Conservation (phyloP, 1,140 invertebrate genomes). For the Drosophila serrata region DNA sequence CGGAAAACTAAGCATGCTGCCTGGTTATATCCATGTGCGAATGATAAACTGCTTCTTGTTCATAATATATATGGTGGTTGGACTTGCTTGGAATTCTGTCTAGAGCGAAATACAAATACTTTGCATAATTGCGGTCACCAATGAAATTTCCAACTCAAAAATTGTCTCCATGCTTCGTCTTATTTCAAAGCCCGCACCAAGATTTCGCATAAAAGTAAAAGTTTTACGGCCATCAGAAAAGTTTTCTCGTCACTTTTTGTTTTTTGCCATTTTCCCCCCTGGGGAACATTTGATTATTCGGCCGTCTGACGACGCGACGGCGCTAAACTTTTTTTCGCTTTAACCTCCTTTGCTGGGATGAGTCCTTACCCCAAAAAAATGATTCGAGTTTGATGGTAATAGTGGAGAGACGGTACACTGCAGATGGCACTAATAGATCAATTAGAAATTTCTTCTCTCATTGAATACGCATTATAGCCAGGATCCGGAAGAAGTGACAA, state of each 20-base stretch:
- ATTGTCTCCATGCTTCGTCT: not conserved
- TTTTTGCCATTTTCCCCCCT: constrained; percentile 38
- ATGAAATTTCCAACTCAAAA: constrained; percentile 16
- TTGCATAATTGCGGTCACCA: constrained; percentile 30
- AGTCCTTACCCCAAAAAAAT: not conserved
- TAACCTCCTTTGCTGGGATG: not conserved
- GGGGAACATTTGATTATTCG: constrained; percentile 64
- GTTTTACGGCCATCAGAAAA: constrained; percentile 47
- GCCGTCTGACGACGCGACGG: constrained; percentile 17
- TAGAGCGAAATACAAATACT: constrained; percentile 22
- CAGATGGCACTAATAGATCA: constrained; percentile 66
- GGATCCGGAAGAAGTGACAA: not conserved
- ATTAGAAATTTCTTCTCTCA: constrained; percentile 57
- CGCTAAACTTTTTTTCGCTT: constrained; percentile 12
- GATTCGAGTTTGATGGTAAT: constrained; percentile 36
- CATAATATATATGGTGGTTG: constrained; percentile 21
- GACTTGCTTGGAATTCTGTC: constrained; percentile 4
- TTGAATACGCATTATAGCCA: constrained; percentile 22
- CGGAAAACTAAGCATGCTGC: constrained; percentile 1
- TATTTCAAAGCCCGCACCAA: constrained; percentile 6
- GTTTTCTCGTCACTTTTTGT: constrained; percentile 53
- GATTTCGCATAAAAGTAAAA: constrained; percentile 53
- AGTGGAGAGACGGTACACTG: not conserved
- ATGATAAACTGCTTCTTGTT: constrained; percentile 38
- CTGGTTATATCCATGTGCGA: constrained; percentile 19